Conservation (phyloP, 1,140 invertebrate species). For the Aphis craccivora region DNA sequence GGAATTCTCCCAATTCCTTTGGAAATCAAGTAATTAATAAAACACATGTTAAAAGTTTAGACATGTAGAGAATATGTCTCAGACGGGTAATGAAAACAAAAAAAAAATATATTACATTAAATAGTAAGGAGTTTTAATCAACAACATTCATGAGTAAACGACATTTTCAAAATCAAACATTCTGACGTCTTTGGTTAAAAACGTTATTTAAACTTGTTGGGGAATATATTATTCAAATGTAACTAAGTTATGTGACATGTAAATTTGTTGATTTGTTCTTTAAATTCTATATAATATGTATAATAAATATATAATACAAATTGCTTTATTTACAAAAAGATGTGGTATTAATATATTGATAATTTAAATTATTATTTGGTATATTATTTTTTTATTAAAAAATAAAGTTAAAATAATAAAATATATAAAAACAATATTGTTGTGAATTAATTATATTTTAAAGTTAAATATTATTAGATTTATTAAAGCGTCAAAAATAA, state of each 20-base stretch:
- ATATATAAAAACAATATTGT: not conserved
- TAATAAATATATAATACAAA: not conserved
- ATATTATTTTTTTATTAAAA: not conserved
- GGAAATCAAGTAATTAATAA: constrained; percentile 40
- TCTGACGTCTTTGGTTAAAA: constrained; percentile 6
- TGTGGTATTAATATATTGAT: not conserved
- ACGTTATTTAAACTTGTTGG: not conserved
- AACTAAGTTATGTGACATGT: not conserved
- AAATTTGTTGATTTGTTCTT: constrained; percentile 6
- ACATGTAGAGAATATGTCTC: not conserved
- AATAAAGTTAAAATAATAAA: not conserved
- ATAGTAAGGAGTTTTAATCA: not conserved
- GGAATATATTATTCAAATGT: not conserved
- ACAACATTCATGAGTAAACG: not conserved
- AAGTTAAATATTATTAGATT: not conserved
- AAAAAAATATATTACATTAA: constrained; percentile 8
- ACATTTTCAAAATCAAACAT: constrained; percentile 39
- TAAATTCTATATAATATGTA: not conserved
- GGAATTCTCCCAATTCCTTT: not conserved
- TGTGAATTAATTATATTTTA: not conserved
- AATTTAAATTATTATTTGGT: not conserved
- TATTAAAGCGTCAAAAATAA: not conserved
- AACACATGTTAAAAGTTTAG: not conserved
- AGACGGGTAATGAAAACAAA: not conserved
- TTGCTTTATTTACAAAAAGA: not conserved